Evolutionary conservation across 2,113 vertebrate genomes (phyloP).

Genomic region (Anseranas semipalmata): DNA sequence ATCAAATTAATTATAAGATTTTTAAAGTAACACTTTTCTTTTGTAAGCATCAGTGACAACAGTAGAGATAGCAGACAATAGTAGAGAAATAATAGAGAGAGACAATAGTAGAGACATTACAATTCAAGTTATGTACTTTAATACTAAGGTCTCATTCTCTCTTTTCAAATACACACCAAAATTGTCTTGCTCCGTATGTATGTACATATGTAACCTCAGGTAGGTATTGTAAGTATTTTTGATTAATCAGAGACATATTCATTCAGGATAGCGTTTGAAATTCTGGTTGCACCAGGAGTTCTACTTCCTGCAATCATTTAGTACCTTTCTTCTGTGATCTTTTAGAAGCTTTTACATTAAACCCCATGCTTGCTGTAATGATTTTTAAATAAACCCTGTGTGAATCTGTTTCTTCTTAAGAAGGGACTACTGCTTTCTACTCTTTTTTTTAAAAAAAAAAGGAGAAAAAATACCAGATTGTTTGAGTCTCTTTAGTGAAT

Average conservation of each 20-base stretch:
- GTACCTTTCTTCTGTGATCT: neutral
- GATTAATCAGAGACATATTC: neutral
- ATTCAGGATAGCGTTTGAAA: neutral
- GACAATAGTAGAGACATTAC: neutral
- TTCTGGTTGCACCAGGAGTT: neutral
- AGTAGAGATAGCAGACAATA: neutral
- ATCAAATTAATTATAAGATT: neutral
- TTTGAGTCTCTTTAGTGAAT: neutral
- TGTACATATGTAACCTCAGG: neutral
- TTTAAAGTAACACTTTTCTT: neutral
- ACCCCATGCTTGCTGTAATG: neutral
- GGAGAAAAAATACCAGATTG: neutral
- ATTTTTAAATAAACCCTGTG: constrained; percentile 1
- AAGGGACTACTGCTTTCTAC: constrained; percentile 23
- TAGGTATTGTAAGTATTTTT: neutral
- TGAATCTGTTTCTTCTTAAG: constrained; percentile 42
- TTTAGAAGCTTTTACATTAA: neutral
- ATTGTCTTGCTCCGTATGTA: neutral
- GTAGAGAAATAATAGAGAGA: neutral
- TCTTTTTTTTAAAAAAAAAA: neutral
- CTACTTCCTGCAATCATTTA: neutral
- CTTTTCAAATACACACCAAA: neutral
- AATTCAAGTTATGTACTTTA: neutral
- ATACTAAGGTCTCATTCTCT: neutral
- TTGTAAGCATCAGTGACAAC: neutral